These are phyloP conservation scores for Cerceris ruficornis DNA, from an alignment of 2,888 invertebrate genomes.

Conservation along the genomic window DNA sequence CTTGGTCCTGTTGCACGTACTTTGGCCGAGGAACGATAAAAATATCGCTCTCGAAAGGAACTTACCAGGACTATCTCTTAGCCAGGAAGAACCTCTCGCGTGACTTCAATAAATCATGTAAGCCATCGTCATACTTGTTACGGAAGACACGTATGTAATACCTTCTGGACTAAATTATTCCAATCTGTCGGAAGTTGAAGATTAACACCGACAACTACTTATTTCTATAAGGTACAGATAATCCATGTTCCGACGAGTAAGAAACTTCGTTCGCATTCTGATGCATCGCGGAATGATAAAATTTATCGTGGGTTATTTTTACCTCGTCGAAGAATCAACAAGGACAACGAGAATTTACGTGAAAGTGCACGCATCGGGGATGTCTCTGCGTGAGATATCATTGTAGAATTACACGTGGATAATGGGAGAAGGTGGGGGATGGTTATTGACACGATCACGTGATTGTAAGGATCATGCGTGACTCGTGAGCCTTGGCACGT, in stretches of 20 bases:
- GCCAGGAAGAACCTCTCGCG: too few species aligned
- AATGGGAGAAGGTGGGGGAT: constrained; percentile 8
- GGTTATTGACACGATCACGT: constrained; percentile 48
- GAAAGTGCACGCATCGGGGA: constrained; percentile 26
- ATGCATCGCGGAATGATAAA: constrained; percentile 16
- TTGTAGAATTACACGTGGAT: constrained; percentile 4
- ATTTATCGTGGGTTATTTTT: constrained; percentile 26
- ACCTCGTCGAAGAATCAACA: constrained; percentile 15
- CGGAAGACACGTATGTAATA: too few species aligned
- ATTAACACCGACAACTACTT: too few species aligned
- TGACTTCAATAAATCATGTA: too few species aligned
- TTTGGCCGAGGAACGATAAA: too few species aligned
- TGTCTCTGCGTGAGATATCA: constrained; percentile 4
- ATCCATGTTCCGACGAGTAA: neutral
- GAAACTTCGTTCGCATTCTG: neutral
- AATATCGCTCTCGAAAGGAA: too few species aligned
- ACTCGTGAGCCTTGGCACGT: constrained; percentile 74
- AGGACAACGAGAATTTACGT: constrained; percentile 35
- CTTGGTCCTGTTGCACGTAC: too few species aligned
- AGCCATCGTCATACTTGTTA: too few species aligned
- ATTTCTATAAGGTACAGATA: too few species aligned
- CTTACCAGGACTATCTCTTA: too few species aligned
- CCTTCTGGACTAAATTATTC: too few species aligned
- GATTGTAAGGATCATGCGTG: constrained; percentile 51
- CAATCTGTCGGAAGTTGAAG: too few species aligned